phyloP scores from a whole-genome alignment of 2,113 vertebrate species.

The Crocuta crocuta region DNA sequence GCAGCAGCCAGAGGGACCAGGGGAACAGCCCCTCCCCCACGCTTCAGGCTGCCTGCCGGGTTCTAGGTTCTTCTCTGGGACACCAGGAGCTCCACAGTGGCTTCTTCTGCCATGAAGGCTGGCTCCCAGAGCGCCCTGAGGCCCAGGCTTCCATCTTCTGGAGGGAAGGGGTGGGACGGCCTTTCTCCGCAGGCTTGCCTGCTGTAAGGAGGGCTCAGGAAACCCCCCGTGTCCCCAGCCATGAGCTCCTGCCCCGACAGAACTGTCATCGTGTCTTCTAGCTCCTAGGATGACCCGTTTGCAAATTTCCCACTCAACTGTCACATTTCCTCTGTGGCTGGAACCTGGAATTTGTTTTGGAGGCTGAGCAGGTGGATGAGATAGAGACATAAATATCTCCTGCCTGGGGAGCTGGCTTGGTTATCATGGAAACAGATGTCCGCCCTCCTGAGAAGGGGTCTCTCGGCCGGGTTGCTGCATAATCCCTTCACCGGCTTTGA shows the following conservation, averaged over 20 bases:
- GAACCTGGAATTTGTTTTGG: neutral
- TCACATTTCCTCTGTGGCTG: neutral
- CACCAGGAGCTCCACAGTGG: neutral
- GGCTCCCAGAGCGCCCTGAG: rapidly evolving
- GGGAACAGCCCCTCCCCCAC: rapidly evolving
- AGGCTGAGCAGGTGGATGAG: slow-evolving; percentile 26
- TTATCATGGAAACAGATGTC: neutral
- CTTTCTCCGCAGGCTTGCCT: neutral
- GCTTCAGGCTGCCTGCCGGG: neutral
- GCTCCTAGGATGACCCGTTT: neutral
- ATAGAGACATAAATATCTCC: neutral
- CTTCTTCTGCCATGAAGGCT: too few relatives aligned
- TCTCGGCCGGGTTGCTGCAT: neutral
- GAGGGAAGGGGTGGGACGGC: neutral
- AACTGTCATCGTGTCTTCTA: neutral
- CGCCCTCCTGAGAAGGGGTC: neutral
- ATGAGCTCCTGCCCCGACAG: neutral
- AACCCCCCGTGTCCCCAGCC: neutral
- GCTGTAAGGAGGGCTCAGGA: neutral
- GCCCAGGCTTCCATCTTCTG: neutral
- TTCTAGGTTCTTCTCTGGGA: too few relatives aligned
- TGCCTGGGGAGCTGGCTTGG: neutral
- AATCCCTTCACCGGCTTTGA: neutral
- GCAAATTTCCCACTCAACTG: neutral
- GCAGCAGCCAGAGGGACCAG: neutral